Evolutionary conservation across 2,888 invertebrate genomes (phyloP), one percentile per base, ranked within the genome.

Genomic region (Acrocyrtus sp.): DNA sequence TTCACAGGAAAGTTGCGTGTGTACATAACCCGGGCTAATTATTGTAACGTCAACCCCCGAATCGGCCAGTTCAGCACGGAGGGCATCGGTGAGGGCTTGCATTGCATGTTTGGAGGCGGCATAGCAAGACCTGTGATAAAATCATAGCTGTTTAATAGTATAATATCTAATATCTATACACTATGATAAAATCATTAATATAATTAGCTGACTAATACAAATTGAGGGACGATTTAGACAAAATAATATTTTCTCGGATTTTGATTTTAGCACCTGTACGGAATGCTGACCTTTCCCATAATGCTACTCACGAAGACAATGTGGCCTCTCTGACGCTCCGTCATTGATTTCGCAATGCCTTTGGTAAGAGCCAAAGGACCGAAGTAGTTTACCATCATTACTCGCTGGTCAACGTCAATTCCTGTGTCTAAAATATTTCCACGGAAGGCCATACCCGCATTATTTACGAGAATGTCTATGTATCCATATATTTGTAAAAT

Each of bases 361-460:
- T 95, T 96, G 0, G 96, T 94, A 29, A 98, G 85, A 41, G 92
- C 92, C 63, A 96, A 90, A 78, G 95, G 89, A 15, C 97, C 97
- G 86, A 98, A 95, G 85, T 95, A 98, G 86, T 99, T 98, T 8
- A 96, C 90, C 29, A 89, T 85, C 97, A 98, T 97, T 43, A 98
- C 88, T 86, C 91, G 90, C 72, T 91, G 87, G 84, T 95, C 92
- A 12, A 96, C 93, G 83, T 93, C 91, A 47, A 93, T 84, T 50
- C 88, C 87, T 0, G 96, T 95, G 54, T 91, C 87, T 17, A 89
- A 80, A 61, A 91, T 89, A 80, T 89, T 88, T 0, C 95, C 94
- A 81, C 96, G 87, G 72, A 91, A 89, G 24, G 92, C 91, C 61
- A 96, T 88, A 0, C 98, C 98, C 48, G 94, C 95, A 88, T 97